Conservation (phyloP, 2,888 invertebrate genomes). For the Entomobrya proxima region DNA sequence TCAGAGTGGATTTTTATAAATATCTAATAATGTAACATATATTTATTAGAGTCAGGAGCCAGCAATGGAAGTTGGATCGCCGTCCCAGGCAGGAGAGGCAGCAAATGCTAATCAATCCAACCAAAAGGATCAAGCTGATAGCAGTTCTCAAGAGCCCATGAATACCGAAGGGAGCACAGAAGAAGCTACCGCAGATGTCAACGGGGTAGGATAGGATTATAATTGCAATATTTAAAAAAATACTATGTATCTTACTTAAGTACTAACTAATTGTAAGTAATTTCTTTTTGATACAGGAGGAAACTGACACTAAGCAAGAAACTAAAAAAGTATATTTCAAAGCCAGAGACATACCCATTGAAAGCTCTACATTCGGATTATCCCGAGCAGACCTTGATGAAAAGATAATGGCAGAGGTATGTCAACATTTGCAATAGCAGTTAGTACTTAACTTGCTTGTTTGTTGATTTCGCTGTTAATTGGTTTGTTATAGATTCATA, state of each 20-base stretch:
- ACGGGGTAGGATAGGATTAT: constrained; percentile 28
- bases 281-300: constrained; percentile 27
- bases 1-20: too few species aligned
- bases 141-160: constrained; percentile 76
- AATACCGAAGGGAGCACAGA: constrained; percentile 76
- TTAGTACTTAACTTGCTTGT: too few species aligned
- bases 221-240: neutral
- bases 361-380: constrained; percentile 85
- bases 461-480: neutral
- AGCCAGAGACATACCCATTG: constrained; percentile 90
- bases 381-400: constrained; percentile 84
- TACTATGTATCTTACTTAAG: neutral
- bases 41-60: too few species aligned
- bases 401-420: constrained; percentile 89
- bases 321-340: constrained; percentile 87
- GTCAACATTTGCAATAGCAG: too few species aligned
- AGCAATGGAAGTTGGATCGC: too few species aligned
- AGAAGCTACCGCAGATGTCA: constrained; percentile 70
- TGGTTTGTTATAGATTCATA: constrained; percentile 82
- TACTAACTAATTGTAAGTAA: neutral
- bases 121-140: too few species aligned
- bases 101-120: too few species aligned
- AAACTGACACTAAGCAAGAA: constrained; percentile 79
- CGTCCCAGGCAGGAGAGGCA: too few species aligned
- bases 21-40: too few species aligned